Evolutionary conservation across 64 coral and sea anemone genomes (phyloP).

Genomic region (Cladopsammia gracilis): DNA sequence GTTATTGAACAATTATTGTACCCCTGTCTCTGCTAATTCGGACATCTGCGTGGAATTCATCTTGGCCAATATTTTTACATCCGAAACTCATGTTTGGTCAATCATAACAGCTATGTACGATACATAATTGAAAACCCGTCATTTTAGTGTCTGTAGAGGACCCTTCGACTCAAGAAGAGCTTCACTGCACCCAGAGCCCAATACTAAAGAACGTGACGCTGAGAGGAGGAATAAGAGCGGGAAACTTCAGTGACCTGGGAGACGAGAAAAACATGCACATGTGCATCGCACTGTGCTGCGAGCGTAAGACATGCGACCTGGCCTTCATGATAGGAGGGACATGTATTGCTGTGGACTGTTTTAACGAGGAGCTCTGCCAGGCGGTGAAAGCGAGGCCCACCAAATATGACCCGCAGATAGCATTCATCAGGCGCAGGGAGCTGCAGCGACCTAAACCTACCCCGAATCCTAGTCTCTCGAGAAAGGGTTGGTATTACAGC

Average conservation of each 20-base stretch:
- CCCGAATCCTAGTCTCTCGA: neutral
- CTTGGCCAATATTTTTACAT: too few relatives aligned
- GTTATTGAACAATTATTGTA: too few relatives aligned
- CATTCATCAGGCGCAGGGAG: slow-evolving; percentile 87
- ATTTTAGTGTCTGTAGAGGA: slow-evolving; percentile 65
- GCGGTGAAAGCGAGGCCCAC: slow-evolving; percentile 87
- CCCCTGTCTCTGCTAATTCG: too few relatives aligned
- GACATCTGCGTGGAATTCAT: too few relatives aligned
- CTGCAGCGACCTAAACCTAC: slow-evolving; percentile 52
- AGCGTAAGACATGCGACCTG: slow-evolving; percentile 86
- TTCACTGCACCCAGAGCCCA: slow-evolving; percentile 96
- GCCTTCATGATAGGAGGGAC: slow-evolving; percentile 94
- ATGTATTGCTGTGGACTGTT: slow-evolving; percentile 95
- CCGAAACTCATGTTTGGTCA: neutral
- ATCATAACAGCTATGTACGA: neutral
- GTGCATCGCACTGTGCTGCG: slow-evolving; percentile 96
- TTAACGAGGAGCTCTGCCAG: slow-evolving; percentile 91
- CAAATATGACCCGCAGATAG: slow-evolving; percentile 79
- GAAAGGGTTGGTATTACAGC: slow-evolving; percentile 58
- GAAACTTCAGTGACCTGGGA: slow-evolving; percentile 89
- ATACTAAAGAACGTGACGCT: slow-evolving; percentile 91
- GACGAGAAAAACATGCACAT: slow-evolving; percentile 96
- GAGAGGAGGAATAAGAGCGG: slow-evolving; percentile 92
- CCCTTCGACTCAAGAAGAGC: slow-evolving; percentile 87
- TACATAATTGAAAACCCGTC: neutral